Evolutionary conservation across 1,140 invertebrate genomes (phyloP), one percentile per base, ranked within the genome.

Genomic region (Pseudomyrmex flavicornis): DNA sequence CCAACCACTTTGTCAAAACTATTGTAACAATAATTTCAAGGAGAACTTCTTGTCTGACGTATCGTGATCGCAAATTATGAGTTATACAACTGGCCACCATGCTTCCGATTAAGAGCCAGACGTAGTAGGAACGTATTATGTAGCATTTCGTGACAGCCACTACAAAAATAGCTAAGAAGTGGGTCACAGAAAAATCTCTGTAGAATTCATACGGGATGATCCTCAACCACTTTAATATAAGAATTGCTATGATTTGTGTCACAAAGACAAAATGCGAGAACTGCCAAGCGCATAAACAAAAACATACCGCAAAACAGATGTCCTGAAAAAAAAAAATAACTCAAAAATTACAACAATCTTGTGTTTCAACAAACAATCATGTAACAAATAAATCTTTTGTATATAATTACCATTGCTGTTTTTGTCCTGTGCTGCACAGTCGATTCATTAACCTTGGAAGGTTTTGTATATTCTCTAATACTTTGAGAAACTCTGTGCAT

Each of bases 191-290:
- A 59, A 95, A 93, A 2, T 95, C 89, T 13, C 92, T 94, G 5
- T 95, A 93, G 0, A 94, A 88, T 75, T 94, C 93, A 0, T 94
- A 93, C 12, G 95, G 93, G 9, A 97, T 95, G 56, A 96, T 95
- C 74, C 93, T 95, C 3, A 97, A 84, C 88, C 96, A 95, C 87
- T 96, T 97, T 58, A 96, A 95, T 46, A 96, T 94, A 44, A 96
- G 93, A 44, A 97, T 92, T 2, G 96, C 95, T 20, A 95, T 90
- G 2, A 96, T 94, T 91, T 98, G 97, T 0, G 97, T 97, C 0
- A 96, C 92, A 70, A 97, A 95, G 61, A 97, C 95, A 91, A 97
- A 98, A 89, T 97, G 97, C 1, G 97, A 96, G 95, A 98, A 97
- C 92, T 97, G 97, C 96, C 96, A 97, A 86, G 95, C 95, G 2